Evolutionary conservation across 92 coral and sea anemone genomes (phyloP).

Genomic region (Parazoanthus swiftii): DNA sequence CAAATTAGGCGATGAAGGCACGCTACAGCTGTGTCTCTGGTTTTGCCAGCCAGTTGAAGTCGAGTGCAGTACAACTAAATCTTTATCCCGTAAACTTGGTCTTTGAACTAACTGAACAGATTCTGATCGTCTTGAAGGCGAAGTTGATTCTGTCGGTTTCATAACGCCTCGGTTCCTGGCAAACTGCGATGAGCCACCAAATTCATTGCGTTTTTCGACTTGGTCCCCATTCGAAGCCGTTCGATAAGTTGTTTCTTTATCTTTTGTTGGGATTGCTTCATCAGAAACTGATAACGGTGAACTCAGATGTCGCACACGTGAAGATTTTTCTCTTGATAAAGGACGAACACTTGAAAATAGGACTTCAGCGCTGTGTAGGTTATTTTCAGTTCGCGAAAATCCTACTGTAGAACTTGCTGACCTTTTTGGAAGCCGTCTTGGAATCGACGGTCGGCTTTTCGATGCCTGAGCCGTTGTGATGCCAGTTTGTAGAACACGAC

Average conservation of each 20-base stretch:
- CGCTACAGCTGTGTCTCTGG: constrained; percentile 1
- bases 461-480: not conserved
- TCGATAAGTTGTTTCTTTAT: not conserved
- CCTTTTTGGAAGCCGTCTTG: not conserved
- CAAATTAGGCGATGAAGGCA: constrained; percentile 28
- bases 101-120: not conserved
- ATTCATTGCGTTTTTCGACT: not conserved
- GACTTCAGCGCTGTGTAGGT: not conserved
- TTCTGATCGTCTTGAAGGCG: constrained; percentile 2
- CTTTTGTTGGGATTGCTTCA: not conserved
- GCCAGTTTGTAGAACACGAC: not conserved
- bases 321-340: not conserved
- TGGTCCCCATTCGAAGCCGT: not conserved
- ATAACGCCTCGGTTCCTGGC: not conserved
- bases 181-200: not conserved
- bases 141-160: not conserved
- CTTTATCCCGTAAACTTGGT: not conserved
- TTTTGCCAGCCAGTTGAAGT: too few relatives aligned
- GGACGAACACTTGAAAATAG: constrained; percentile 3
- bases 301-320: not conserved
- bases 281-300: not conserved
- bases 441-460: not conserved
- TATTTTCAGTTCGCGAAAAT: not conserved
- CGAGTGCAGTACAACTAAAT: not conserved
- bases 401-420: not conserved